Evolutionary conservation across 2,113 vertebrate species (phyloP), one percentile per base, ranked within the genome.

Genomic region (Sialia sialis): DNA sequence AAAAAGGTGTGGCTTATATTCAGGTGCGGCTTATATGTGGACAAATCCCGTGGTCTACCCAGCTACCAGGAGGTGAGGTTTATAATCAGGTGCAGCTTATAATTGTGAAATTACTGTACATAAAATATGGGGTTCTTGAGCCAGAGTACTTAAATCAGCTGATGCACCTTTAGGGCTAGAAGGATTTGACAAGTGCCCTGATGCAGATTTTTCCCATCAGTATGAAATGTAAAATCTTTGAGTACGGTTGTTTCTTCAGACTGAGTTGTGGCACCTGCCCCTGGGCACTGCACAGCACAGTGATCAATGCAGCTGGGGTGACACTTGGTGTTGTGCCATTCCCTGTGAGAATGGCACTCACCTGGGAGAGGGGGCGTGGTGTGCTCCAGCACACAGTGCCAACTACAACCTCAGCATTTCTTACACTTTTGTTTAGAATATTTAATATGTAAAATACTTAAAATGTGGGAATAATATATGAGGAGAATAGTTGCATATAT

Each of bases 331-430:
- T 4, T 66, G 41, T n/a, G 38, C 20, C 38, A 10, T n/a, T 62
- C 43, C 38, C 43, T 82, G 18, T 19, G 56, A 58, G 52, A 58
- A 44, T 17, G n/a, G 54, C 2, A 22, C n/a, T 27, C 52, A n/a
- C 52, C 34, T 67, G 46, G 15, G 27, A 44, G 21, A 19, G 4
- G 19, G 7, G 16, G 1, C 0, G 0, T 27, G 44, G 18, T 21
- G 12, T 3, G 4, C 36, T 92, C n/a, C 64, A 32, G 26, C 10
- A 36, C 16, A 49, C 10, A 10, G 8, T 2, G 19, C 4, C 10
- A 82, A 18, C 27, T 17, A 63, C 16, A 74, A 23, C 12, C 36
- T 48, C 49, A 66, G 32, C 8, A 48, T 56, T 69, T 43, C 49
- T 56, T 44, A 55, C 3, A 6, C 14, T 67, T 73, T 73, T 36